These are phyloP conservation scores for Mesodorylaimus sp. DNA, from an alignment of 2,888 invertebrate species.

Conservation along the genomic window DNA sequence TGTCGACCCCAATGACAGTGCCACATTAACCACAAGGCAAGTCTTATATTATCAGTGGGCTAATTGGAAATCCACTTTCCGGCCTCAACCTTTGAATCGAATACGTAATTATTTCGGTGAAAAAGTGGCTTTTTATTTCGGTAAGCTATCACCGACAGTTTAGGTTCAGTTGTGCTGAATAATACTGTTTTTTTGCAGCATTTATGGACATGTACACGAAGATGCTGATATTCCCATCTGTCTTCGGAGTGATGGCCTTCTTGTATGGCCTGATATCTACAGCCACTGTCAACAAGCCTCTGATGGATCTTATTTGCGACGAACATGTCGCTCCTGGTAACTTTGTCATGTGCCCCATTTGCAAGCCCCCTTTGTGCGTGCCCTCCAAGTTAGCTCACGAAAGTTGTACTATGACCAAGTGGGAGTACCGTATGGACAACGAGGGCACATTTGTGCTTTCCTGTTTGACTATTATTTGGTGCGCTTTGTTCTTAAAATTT, in stretches of 20 bases:
- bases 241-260: constrained; percentile 67
- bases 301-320: no score
- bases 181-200: no score
- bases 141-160: no score
- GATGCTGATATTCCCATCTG: constrained; percentile 66
- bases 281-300: no score
- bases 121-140: constrained; percentile 73
- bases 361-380: neutral
- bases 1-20: no score
- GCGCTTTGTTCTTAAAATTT: constrained; percentile 41
- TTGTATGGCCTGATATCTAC: constrained; percentile 54
- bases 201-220: constrained; percentile 85
- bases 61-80: constrained; percentile 5
- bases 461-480: neutral
- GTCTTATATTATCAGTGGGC: constrained; percentile 11
- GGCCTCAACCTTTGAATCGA: constrained; percentile 10
- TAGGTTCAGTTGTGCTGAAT: no score
- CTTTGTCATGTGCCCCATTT: constrained; percentile 1
- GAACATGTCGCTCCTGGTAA: neutral
- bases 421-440: neutral
- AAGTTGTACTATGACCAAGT: neutral
- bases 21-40: no score
- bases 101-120: constrained; percentile 30
- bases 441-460: neutral
- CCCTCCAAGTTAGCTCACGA: no score